Conservation (phyloP, 2,797 vertebrate species). For the Microctenopoma stevenorrisi region DNA sequence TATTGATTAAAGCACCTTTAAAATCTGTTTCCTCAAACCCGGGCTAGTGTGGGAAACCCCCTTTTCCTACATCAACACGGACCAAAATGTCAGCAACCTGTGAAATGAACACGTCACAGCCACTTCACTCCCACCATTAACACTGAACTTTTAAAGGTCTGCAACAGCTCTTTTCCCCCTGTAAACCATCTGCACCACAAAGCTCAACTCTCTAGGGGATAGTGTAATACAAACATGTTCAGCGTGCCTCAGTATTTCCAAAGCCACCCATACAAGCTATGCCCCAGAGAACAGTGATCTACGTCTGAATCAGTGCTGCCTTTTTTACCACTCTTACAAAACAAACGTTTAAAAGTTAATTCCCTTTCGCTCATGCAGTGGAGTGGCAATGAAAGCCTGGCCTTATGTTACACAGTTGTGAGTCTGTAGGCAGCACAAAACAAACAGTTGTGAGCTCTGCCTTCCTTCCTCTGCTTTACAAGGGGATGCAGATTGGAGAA, state of each 20-base stretch:
- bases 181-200: conserved; percentile 76
- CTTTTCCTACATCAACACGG: conserved; percentile 18
- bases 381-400: conserved; percentile 73
- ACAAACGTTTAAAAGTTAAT: conserved; percentile 77
- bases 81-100: conserved; percentile 60
- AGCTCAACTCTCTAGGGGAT: conserved; percentile 74
- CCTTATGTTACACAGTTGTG: conserved; percentile 69
- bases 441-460: conserved; percentile 73
- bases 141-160: conserved; percentile 74
- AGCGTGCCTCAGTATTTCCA: conserved; percentile 79
- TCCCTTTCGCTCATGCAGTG: conserved; percentile 66
- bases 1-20: conserved; percentile 22
- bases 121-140: conserved; percentile 79
- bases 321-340: conserved; percentile 77
- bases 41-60: conserved; percentile 45
- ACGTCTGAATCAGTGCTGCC: conserved; percentile 74
- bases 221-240: conserved; percentile 77
- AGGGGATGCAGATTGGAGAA: conserved; percentile 78
- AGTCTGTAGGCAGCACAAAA: conserved; percentile 70
- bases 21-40: conserved; percentile 28
- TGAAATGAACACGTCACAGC: conserved; percentile 75
- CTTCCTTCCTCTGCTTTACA: conserved; percentile 80
- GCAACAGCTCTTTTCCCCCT: conserved; percentile 67
- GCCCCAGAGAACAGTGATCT: conserved; percentile 69
- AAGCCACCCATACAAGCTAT: conserved; percentile 75